These are phyloP conservation scores for Hystrix cristata DNA, from an alignment of 2,113 vertebrate species.

Conservation along the genomic window DNA sequence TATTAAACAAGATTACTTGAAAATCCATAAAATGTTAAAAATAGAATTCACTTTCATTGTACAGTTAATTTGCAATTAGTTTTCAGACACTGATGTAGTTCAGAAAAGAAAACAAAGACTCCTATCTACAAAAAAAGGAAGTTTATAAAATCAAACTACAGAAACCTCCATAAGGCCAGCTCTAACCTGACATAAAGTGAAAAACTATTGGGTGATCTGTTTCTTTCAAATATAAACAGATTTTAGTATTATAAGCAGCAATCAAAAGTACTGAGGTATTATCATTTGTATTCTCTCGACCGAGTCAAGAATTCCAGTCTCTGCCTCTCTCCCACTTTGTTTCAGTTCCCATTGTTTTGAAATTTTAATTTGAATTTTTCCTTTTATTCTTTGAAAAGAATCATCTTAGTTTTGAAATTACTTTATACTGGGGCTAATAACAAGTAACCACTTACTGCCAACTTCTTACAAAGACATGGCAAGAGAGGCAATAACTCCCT, in stretches of 20 bases:
- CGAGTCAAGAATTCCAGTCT: conserved; percentile 24
- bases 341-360: background rate
- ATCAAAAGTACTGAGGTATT: background rate
- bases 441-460: conserved; percentile 7
- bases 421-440: conserved; percentile 28
- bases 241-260: background rate
- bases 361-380: background rate
- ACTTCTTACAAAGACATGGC: background rate
- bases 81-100: conserved; percentile 53
- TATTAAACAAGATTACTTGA: conserved; percentile 51
- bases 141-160: conserved; percentile 28
- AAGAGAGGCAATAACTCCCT: background rate
- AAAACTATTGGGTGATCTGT: background rate
- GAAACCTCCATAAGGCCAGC: background rate
- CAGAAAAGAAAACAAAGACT: conserved; percentile 41
- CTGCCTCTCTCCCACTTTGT: background rate
- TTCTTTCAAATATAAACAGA: conserved; percentile 37
- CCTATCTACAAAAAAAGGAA: conserved; percentile 26
- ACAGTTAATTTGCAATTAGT: conserved; percentile 5
- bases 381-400: conserved; percentile 56
- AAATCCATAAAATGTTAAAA: conserved; percentile 57
- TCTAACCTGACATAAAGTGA: conserved; percentile 2
- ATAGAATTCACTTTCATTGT: conserved; percentile 27
- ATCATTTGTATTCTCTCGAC: conserved; percentile 6
- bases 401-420: conserved; percentile 45